A percentile compares a stretch with the other conserved stretches of the same genome.
phyloP scores from a whole-genome alignment of 2,113 vertebrate species.

The Lonchura striata region DNA sequence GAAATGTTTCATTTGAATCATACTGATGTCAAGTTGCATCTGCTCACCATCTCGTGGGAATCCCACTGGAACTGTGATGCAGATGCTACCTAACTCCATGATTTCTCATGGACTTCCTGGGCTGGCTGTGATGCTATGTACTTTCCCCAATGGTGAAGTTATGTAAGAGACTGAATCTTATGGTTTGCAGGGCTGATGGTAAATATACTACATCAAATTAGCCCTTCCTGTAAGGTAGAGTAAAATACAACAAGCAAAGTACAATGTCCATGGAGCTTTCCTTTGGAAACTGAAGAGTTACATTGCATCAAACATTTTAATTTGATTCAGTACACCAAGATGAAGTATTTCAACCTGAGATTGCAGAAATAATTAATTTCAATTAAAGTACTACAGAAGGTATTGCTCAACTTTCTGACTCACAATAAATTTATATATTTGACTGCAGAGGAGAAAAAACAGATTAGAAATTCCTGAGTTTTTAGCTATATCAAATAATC shows the following conservation, averaged over 20 bases:
- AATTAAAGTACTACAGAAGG: not conserved
- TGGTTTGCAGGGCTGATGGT: not conserved
- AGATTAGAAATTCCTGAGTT: not conserved
- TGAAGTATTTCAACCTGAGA: not conserved
- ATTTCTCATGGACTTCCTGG: not conserved
- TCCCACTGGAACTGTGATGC: not conserved
- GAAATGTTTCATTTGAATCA: constrained; percentile 37
- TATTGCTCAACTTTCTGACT: not conserved
- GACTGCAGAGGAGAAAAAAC: not conserved
- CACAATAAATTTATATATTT: not conserved
- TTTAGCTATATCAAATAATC: not conserved
- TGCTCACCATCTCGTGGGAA: not conserved
- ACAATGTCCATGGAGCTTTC: not conserved
- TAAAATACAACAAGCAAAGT: not conserved
- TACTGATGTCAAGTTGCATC: constrained; percentile 32
- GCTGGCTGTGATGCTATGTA: not conserved
- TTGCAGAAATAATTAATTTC: constrained; percentile 37
- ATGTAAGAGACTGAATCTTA: not conserved
- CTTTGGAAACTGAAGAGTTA: not conserved
- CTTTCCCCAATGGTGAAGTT: not conserved
- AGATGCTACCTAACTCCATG: not conserved
- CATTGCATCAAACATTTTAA: not conserved
- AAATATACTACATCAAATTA: not conserved
- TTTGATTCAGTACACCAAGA: not conserved
- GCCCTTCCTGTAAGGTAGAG: not conserved